Base-by-base conservation (phyloP, 2,797 vertebrate genomes). In the Oophaga sylvatica region DNA sequence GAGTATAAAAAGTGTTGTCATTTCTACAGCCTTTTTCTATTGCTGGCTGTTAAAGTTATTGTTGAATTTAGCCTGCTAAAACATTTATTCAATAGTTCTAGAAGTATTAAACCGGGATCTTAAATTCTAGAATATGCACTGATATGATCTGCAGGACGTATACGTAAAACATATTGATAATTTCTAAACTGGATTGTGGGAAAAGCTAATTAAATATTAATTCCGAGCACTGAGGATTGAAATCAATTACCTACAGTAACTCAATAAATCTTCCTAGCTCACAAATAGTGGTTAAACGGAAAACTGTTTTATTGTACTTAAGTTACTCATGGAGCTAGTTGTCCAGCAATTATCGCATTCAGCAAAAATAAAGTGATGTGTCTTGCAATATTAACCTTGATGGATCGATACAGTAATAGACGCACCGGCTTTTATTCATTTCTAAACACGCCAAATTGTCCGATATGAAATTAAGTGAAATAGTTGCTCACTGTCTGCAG, bases 11-110 rank as follows among this genome's bases (percentile, higher is more conserved):
- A 67, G 63, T 70, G 63, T 70, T 82, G 81, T 82, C 81, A 82
- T 82, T 70, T 82, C 70, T 82, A 82, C 65, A 70, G 81, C 67
- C 45, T 57, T 82, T 48, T 70, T 82, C 81, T 82, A 82, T 82
- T 70, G 81, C 81, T 56, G 31, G 81, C 67, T 82, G 48, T 82
- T 82, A 82, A 82, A 56, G 81, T 82, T 82, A 70, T 82, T 68
- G 41, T 45, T 5, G 62, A 81, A 68, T 68, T 82, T 82, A 82
- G 81, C 26, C 81, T 31, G 65, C 53, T 53, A 82, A 82, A 82
- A 82, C 65, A 57, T 70, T 56, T 53, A 53, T 70, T 70, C 48
- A 82, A 82, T 67, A 56, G 65, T 70, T 70, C 68, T 57, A 53
- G 11, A 57, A 56, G 48, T n/a, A 70, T 70, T 82, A 82, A 29